Evolutionary conservation across 1,140 invertebrate genomes (phyloP).

Genomic region (Bombus ignitus): DNA sequence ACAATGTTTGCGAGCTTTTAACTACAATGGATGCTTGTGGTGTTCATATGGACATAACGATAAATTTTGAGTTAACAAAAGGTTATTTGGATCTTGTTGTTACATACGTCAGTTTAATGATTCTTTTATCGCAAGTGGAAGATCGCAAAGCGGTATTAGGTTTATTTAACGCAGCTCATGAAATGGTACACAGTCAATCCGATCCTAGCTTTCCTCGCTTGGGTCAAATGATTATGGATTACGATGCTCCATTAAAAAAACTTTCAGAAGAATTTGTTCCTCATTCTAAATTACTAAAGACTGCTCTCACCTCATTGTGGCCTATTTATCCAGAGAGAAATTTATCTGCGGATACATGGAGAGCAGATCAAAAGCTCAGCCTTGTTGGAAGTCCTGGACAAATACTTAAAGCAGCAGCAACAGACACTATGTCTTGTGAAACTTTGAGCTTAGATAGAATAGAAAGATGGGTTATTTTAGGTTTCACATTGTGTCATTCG

Average conservation of each 20-base stretch:
- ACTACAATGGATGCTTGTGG: constrained; percentile 99
- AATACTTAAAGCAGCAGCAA: constrained; percentile 96
- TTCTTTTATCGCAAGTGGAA: constrained; percentile 97
- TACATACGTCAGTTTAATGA: constrained; percentile 98
- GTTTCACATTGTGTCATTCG: constrained; percentile 95
- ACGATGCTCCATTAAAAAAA: constrained; percentile 97
- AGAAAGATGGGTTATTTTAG: constrained; percentile 98
- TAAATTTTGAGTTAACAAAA: constrained; percentile 98
- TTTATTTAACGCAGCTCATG: constrained; percentile 98
- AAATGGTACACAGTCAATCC: constrained; percentile 95
- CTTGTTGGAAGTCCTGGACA: constrained; percentile 95
- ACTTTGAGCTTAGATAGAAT: constrained; percentile 97
- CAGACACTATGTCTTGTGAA: constrained; percentile 98
- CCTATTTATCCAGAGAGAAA: constrained; percentile 95
- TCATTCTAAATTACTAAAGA: constrained; percentile 93
- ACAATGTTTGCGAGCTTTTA: constrained; percentile 97
- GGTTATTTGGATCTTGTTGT: constrained; percentile 97
- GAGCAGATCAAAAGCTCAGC: constrained; percentile 96
- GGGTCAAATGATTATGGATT: constrained; percentile 99
- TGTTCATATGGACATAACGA: constrained; percentile 95
- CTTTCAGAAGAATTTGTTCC: constrained; percentile 98
- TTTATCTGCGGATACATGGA: constrained; percentile 96
- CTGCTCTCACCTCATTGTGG: constrained; percentile 93
- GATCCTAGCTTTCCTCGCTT: constrained; percentile 97
- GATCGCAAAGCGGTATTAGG: constrained; percentile 98